Evolutionary conservation across 2,113 vertebrate genomes (phyloP), one percentile per base, ranked within the genome.

Genomic region (Uria aalge): DNA sequence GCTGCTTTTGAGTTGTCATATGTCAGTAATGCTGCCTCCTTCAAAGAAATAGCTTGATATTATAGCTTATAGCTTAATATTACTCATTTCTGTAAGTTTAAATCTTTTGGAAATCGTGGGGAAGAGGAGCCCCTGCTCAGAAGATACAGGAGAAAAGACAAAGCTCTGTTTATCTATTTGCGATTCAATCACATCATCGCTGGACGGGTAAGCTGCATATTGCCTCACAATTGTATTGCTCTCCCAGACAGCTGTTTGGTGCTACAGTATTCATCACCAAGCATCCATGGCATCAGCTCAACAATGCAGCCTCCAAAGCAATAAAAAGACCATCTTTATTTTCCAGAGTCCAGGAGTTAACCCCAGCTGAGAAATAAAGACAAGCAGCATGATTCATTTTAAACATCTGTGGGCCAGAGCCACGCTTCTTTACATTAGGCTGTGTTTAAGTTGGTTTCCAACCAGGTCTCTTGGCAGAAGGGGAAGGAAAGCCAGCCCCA

Each of bases 311-410:
- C 92, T 81, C 90, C 67, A 5, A 45, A 94, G 95, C 81, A 62
- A 96, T 34, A 66, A 90, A 94, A 72, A 95, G 50, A 22, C 76
- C 53, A 19, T 76, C 85, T 88, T 92, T 60, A 47, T 69, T 92
- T 76, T 71, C 94, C 88, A 69, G 5, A 87, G 81, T 5, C 80
- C 93, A 80, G 79, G 52, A 78, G 82, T 95, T 62, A 60, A 92
- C 41, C 88, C 88, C 90, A 92, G 96, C 94, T 77, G 94, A 95
- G 94, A 78, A 55, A 76, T 18, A 41, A 74, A 91, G 94, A 93
- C 63, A 76, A 96, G 81, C 63, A 93, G 96, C 17, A 1, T 8
- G 83, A 95, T 96, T 93, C 94, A 82, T 63, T 72, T 11, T 6
- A 55, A 90, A 71, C 86, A 89, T 96, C 95, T 97, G 92, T 3